Percentiles rank a stretch among this genome's conserved stretches.
phyloP scores from a whole-genome alignment of 2,797 vertebrate species.

The Balearica regulorum region DNA sequence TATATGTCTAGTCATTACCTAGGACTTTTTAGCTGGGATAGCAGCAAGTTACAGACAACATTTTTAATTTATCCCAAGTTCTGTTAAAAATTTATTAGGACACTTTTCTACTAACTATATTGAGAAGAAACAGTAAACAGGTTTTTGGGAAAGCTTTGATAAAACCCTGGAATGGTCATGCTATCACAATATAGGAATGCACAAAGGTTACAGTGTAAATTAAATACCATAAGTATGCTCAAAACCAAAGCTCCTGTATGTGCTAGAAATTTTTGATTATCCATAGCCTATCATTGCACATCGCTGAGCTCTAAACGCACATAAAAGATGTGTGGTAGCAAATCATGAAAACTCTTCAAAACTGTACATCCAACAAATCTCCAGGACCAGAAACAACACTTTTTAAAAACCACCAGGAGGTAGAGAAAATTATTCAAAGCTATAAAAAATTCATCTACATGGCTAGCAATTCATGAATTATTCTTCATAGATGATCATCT shows the following conservation, averaged over 20 bases:
- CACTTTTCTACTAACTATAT: background rate
- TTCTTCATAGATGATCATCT: background rate
- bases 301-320: background rate
- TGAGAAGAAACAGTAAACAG: background rate
- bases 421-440: background rate
- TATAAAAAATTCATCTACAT: background rate
- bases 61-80: background rate
- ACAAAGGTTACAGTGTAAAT: background rate
- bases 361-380: background rate
- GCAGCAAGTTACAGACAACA: background rate
- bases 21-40: background rate
- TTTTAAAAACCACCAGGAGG: background rate
- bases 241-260: background rate
- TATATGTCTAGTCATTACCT: background rate
- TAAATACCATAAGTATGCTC: background rate
- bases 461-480: background rate
- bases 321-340: background rate
- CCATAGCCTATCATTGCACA: background rate
- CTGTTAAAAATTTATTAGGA: background rate
- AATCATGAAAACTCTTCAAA: background rate
- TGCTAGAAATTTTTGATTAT: background rate
- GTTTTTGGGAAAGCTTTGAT: background rate
- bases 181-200: background rate
- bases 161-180: background rate
- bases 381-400: background rate